Evolutionary conservation across 2,797 vertebrate genomes (phyloP).

Genomic region (Darevskia mixta): DNA sequence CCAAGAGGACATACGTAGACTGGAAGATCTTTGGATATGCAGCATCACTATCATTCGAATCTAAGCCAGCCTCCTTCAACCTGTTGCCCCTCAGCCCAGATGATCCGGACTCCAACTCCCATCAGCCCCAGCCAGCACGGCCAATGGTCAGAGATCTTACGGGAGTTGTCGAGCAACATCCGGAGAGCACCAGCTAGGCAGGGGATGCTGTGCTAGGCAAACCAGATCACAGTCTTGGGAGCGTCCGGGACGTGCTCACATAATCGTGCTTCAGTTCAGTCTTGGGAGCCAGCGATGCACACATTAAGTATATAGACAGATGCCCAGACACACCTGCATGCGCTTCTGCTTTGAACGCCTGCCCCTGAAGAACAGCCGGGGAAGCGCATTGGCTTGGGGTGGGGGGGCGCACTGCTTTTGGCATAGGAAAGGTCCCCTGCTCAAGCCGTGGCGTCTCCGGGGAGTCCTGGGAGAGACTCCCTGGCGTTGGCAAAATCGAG

Average conservation of each 20-base stretch:
- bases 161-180: background rate
- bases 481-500: too few relatives aligned
- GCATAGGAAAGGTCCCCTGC: too few relatives aligned
- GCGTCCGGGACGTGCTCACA: background rate
- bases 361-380: too few relatives aligned
- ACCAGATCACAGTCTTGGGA: background rate
- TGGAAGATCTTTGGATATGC: background rate
- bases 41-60: too few relatives aligned
- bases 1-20: background rate
- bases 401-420: too few relatives aligned
- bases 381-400: too few relatives aligned
- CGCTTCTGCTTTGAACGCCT: too few relatives aligned
- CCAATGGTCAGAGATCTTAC: background rate
- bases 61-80: background rate
- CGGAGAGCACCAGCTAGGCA: background rate
- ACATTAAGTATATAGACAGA: too few relatives aligned
- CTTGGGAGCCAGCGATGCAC: background rate
- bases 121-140: background rate
- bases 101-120: background rate
- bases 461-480: too few relatives aligned
- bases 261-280: background rate
- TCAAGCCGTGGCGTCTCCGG: too few relatives aligned
- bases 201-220: background rate
- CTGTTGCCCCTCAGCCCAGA: background rate
- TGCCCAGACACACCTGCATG: too few relatives aligned